Evolutionary conservation across 1,140 invertebrate genomes (phyloP), one percentile per base, ranked within the genome.

Genomic region (Philopotamus ludificatus): DNA sequence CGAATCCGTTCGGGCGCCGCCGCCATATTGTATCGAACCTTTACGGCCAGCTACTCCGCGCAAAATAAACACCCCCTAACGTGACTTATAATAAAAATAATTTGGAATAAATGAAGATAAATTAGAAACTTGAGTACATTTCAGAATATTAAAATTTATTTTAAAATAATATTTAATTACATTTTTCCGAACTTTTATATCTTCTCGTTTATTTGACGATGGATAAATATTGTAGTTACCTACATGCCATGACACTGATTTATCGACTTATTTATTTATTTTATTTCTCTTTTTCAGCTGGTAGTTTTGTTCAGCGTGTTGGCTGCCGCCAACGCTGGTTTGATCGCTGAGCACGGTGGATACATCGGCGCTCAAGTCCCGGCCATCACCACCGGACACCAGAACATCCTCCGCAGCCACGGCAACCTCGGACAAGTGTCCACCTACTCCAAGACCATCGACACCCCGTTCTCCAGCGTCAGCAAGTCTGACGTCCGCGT

Each of bases 381-480:
- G 1, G 81, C 86, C 0, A 73, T 86, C 28, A 83, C 84, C 22
- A 79, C 83, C 0, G 84, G 85, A 58, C 82, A 83, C 3, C 80
- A 82, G 47, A 87, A 89, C 73, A 86, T 85, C 42, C 73, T 84
- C 20, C 76, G 86, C 21, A 84, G 82, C 64, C 80, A 79, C 0
- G 87, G 84, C 58, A 88, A 88, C 73, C 74, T 88, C 20, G 84
- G 83, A 16, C 80, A 81, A 73, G 79, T 88, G 18, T 85, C 86
- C 1, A 84, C 83, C 25, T 84, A 86, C 70, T 81, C 81, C 0
- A 88, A 87, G 70, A 82, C 84, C 45, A 82, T 88, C 53, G 83
- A 86, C 67, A 88, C 86, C 1, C 86, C 87, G 1, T 89, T 84
- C 78, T 87, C 86, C 20, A 87, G 84, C 71, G 84, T 84, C 25